Conservation (phyloP, 2,113 vertebrate species). For the Hyperopisus bebe region DNA sequence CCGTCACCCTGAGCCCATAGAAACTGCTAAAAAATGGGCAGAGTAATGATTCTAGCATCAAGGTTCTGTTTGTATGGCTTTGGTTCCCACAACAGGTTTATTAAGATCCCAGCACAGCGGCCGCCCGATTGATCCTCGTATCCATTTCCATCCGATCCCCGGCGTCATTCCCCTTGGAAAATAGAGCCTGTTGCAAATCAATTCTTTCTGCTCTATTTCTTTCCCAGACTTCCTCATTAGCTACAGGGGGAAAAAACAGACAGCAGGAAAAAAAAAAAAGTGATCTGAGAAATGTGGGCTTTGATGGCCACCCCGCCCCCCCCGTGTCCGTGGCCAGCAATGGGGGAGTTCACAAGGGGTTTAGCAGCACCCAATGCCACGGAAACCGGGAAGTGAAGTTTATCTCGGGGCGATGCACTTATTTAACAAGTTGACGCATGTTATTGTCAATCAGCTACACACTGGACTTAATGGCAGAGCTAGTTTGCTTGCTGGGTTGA, state of each 20-base stretch:
- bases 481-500: background rate
- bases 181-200: background rate
- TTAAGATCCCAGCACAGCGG: background rate
- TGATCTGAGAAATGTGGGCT: background rate
- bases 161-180: background rate
- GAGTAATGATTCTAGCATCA: background rate
- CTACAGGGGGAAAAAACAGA: background rate
- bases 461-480: background rate
- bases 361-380: background rate
- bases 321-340: background rate
- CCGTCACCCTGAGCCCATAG: background rate
- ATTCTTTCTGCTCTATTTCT: slow-evolving; percentile 11
- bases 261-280: background rate
- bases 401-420: background rate
- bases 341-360: background rate
- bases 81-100: background rate
- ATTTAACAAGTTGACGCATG: background rate
- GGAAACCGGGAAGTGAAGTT: background rate
- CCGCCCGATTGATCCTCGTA: background rate
- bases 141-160: background rate
- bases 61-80: background rate
- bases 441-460: background rate
- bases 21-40: background rate
- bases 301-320: background rate
- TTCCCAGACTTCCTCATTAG: slow-evolving; percentile 6